A percentile compares a stretch with the other conserved stretches of the same genome.
These are phyloP conservation scores for Lepus townsendii DNA, from an alignment of 2,797 vertebrate genomes.

Conservation along the genomic window DNA sequence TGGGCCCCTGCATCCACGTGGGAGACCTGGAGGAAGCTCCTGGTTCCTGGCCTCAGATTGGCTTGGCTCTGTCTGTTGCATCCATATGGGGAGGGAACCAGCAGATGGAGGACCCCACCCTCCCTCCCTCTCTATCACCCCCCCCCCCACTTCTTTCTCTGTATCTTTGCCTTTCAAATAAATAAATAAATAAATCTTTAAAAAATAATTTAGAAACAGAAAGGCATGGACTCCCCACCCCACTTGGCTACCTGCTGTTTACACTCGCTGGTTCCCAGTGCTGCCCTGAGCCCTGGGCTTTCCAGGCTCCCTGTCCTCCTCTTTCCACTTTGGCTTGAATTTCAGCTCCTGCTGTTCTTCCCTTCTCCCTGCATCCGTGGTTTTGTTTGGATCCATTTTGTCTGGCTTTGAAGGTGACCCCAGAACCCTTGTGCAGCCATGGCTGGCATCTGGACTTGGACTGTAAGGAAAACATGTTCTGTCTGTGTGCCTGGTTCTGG, in stretches of 20 bases:
- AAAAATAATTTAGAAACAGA: too few species aligned
- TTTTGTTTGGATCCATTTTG: background rate
- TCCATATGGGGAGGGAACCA: too few species aligned
- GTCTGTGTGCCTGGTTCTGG: background rate
- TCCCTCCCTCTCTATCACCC: too few species aligned
- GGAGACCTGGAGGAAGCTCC: too few species aligned
- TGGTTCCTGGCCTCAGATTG: too few species aligned
- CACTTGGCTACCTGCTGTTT: accelerated
- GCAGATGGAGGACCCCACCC: too few species aligned
- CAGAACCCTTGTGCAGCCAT: background rate
- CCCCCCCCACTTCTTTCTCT: too few species aligned
- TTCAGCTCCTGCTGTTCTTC: background rate
- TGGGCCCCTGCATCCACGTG: too few species aligned
- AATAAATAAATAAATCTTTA: too few species aligned
- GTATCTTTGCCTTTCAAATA: too few species aligned
- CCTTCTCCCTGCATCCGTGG: background rate
- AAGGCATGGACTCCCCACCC: accelerated
- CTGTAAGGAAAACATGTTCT: background rate
- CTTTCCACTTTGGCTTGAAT: background rate
- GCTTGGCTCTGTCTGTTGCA: too few species aligned
- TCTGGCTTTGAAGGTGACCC: constrained; percentile 3
- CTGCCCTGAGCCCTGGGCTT: background rate
- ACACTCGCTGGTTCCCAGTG: accelerated
- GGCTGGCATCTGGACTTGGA: background rate
- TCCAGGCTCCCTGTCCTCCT: background rate